These are phyloP conservation scores for Pycnonotus jocosus DNA, from an alignment of 2,113 vertebrate genomes.

Conservation along the genomic window DNA sequence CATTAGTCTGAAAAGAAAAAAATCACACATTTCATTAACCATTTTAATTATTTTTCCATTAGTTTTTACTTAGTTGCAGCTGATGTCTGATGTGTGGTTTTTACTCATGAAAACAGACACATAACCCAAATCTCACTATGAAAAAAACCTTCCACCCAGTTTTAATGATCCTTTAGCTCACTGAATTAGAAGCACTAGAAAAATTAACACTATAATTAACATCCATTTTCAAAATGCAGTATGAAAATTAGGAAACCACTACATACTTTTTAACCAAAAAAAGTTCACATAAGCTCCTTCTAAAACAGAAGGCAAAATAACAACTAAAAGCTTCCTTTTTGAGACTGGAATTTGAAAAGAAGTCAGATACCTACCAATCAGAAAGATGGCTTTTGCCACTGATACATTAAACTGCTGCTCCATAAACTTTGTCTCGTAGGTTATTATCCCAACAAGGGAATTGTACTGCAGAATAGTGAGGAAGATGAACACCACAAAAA, in stretches of 20 bases:
- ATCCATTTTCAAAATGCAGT: background rate
- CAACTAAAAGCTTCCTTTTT: background rate
- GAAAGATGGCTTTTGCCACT: conserved; percentile 83
- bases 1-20: background rate
- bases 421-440: conserved; percentile 87
- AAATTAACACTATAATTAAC: background rate
- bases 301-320: background rate
- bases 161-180: background rate
- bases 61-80: background rate
- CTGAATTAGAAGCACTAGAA: background rate
- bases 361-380: conserved; percentile 75
- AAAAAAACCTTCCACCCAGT: background rate
- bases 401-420: conserved; percentile 87
- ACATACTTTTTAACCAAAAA: background rate
- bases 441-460: conserved; percentile 77
- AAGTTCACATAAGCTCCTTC: background rate
- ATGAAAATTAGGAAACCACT: background rate
- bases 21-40: background rate
- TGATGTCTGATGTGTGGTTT: background rate
- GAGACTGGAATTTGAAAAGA: background rate
- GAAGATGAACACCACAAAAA: conserved; percentile 78
- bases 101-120: background rate
- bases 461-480: conserved; percentile 80
- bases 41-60: background rate
- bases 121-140: background rate